Conservation (phyloP, 1,140 invertebrate species). For the Aethina tumida region DNA sequence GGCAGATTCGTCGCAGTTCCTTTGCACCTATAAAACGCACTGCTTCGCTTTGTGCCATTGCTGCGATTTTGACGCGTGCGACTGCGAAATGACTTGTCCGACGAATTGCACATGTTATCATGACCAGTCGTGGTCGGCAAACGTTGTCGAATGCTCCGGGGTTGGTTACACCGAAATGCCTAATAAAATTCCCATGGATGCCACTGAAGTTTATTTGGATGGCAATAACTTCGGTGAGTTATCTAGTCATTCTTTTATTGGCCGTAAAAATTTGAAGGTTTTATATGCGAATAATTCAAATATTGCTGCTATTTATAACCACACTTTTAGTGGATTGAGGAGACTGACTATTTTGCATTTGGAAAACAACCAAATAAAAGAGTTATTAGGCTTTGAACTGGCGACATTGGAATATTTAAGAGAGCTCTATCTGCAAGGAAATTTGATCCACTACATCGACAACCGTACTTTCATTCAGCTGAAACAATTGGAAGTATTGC, state of each 20-base stretch:
- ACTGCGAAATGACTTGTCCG: constrained; percentile 92
- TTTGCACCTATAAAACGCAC: constrained; percentile 86
- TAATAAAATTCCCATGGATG: constrained; percentile 85
- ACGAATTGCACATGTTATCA: constrained; percentile 90
- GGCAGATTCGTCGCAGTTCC: constrained; percentile 76
- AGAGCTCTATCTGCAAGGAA: constrained; percentile 81
- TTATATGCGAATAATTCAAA: constrained; percentile 82
- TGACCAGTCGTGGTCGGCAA: constrained; percentile 86
- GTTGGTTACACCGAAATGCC: constrained; percentile 72
- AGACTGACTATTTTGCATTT: constrained; percentile 69
- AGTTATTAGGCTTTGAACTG: constrained; percentile 74
- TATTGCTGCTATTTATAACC: constrained; percentile 74
- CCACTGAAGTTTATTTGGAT: constrained; percentile 85
- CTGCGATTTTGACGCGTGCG: constrained; percentile 90
- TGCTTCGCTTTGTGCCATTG: constrained; percentile 89
- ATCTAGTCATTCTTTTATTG: constrained; percentile 82
- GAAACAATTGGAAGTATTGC: constrained; percentile 69
- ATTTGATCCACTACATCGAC: constrained; percentile 72
- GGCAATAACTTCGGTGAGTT: constrained; percentile 81
- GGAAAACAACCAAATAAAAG: constrained; percentile 73
- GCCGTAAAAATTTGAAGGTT: constrained; percentile 76
- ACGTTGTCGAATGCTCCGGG: constrained; percentile 84
- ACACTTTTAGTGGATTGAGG: constrained; percentile 79
- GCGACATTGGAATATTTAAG: constrained; percentile 67
- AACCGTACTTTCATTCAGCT: constrained; percentile 76